phyloP scores from a whole-genome alignment of 37 sponge, comb jelly and placozoan genomes.

The Geodia barretti region DNA sequence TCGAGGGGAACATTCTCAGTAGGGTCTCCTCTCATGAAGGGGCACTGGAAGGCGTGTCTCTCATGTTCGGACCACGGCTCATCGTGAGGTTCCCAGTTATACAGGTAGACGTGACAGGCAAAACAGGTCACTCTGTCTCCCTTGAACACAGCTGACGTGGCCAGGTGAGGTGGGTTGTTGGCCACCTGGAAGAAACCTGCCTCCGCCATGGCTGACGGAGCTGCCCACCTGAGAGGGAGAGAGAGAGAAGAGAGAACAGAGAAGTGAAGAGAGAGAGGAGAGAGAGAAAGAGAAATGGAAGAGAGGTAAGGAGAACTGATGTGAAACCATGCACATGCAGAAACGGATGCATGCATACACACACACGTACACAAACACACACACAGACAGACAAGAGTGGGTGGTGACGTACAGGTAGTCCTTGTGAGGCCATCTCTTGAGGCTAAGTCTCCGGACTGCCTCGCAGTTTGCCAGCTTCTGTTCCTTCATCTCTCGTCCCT shows the following conservation, averaged over 20 bases:
- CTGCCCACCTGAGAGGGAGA: conserved; percentile 49
- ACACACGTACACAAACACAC: conserved; percentile 6
- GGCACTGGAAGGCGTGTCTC: conserved; percentile 68
- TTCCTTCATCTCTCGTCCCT: background rate
- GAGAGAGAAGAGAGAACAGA: too few species aligned
- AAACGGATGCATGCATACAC: too few species aligned
- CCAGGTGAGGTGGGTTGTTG: conserved; percentile 11
- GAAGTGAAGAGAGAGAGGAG: too few species aligned
- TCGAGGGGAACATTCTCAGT: conserved; percentile 62
- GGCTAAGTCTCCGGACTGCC: conserved; percentile 57
- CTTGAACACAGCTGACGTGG: background rate
- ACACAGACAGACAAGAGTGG: background rate
- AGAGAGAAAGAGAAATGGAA: background rate
- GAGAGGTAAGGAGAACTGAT: background rate
- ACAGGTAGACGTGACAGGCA: conserved; percentile 54
- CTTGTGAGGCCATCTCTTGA: conserved; percentile 79
- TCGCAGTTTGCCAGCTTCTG: conserved; percentile 64
- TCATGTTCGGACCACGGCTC: conserved; percentile 85
- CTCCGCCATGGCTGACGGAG: conserved; percentile 42
- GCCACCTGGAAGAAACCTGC: conserved; percentile 59
- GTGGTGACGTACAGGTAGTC: conserved; percentile 59
- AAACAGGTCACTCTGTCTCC: conserved; percentile 66
- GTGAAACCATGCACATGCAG: background rate
- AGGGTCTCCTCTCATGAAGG: conserved; percentile 58
- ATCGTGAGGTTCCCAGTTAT: conserved; percentile 64